Base-by-base conservation (phyloP, 30 jellyfish, hydroid and myxozoan species). In the Hydractinia echinata region DNA sequence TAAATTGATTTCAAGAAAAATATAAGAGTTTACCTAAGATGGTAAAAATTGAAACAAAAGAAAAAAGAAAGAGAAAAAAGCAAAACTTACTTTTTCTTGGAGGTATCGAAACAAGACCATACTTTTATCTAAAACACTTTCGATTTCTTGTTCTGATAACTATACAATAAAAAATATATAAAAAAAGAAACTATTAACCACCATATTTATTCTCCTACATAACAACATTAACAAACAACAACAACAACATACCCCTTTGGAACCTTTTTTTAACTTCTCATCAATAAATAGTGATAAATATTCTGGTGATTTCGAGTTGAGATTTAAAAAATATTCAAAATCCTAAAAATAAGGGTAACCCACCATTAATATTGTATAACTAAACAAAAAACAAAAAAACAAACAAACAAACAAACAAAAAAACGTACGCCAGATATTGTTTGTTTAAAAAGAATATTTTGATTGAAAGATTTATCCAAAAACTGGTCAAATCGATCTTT, bases 111-210 rank as follows among this genome's bases (percentile, higher is more conserved):
- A 91, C 11, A 91, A 85, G 53, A 91, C 98, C 98, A 91, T 91
- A 7, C 96, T 86, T 82, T 87, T 86, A 61, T 91, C 98, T 53
- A 91, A 58, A 19, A 91, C 98, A 14, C 90, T 79, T 83, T 91
- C 98, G 2, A 91, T 79, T 67, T 91, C 98, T 82, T 91, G 98
- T 69, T 91, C 98, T 18, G 98, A 91, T 10, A 91, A 87, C 98
- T 91, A 67, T 13, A 79, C 76, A 68, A 60, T 14, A 6, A 82
- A 85, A n/a, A n/a, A n/a, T n/a, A n/a, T n/a, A n/a, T n/a, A n/a
- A n/a, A n/a, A 19, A 21, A 20, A 64, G 5, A 16, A 61, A 14
- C 6, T 53, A 53, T 16, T 76, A n/a, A 14, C 56, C 15, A 58
- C 15, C 69, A 58, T 13, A 18, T 58, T 58, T 58, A 58, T 58